phyloP scores from a whole-genome alignment of 2,113 vertebrate genomes.

The Clarias batrachus region DNA sequence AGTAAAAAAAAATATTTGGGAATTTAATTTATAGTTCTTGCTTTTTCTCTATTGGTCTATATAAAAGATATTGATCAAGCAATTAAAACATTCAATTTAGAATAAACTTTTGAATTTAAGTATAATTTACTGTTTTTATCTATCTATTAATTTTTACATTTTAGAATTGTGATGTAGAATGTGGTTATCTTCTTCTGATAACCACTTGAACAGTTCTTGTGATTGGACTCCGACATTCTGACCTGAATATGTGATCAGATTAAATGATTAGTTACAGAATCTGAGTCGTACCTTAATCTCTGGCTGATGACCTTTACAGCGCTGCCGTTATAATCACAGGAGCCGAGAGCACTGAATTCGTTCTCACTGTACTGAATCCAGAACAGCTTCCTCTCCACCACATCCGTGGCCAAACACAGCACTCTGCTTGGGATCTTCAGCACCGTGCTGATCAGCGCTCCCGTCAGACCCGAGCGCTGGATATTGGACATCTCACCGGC shows the following conservation, averaged over 20 bases:
- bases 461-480: slow-evolving; percentile 68
- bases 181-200: not conserved
- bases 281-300: slow-evolving; percentile 65
- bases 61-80: too few relatives aligned
- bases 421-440: slow-evolving; percentile 70
- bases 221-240: not conserved
- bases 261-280: not conserved
- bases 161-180: too few relatives aligned
- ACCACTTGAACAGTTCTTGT: not conserved
- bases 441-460: slow-evolving; percentile 63
- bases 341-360: slow-evolving; percentile 66
- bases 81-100: too few relatives aligned
- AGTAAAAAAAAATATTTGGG: too few relatives aligned
- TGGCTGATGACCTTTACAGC: slow-evolving; percentile 68
- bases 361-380: slow-evolving; percentile 76
- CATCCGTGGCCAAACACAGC: slow-evolving; percentile 73
- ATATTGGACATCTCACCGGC: slow-evolving; percentile 71
- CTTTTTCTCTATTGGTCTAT: not conserved
- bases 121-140: too few relatives aligned
- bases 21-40: not conserved
- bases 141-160: too few relatives aligned
- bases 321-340: slow-evolving; percentile 83
- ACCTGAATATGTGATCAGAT: slow-evolving; percentile 10
- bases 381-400: slow-evolving; percentile 75
- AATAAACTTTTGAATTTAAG: too few relatives aligned